phyloP scores from a whole-genome alignment of 2,113 vertebrate species.

The Sapajus apella region DNA sequence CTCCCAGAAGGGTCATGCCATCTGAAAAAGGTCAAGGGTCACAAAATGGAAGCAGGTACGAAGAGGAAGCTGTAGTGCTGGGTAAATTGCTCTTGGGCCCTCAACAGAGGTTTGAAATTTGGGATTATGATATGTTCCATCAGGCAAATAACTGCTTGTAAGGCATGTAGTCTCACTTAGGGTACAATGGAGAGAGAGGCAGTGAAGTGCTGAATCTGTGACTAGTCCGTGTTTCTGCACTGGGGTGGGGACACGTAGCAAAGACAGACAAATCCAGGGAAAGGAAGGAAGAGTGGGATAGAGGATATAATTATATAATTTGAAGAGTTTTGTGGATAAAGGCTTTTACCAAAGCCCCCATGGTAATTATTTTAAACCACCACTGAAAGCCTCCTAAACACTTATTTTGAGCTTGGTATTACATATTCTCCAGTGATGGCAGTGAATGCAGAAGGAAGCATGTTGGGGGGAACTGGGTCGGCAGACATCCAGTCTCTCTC shows the following conservation, averaged over 20 bases:
- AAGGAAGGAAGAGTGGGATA: conserved; percentile 65
- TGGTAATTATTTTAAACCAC: conserved; percentile 71
- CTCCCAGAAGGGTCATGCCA: conserved; percentile 38
- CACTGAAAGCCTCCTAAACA: conserved; percentile 71
- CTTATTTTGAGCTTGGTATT: conserved; percentile 63
- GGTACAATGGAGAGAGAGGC: neutral
- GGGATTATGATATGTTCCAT: conserved; percentile 59
- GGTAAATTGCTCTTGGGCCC: conserved; percentile 47
- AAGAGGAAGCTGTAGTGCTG: neutral
- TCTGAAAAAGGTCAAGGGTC: conserved; percentile 38
- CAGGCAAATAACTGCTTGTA: conserved; percentile 39
- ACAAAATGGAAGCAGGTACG: conserved; percentile 37
- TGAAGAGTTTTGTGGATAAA: conserved; percentile 71
- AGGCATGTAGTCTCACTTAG: neutral
- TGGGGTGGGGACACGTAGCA: neutral
- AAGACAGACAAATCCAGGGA: conserved; percentile 39
- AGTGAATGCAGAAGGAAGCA: neutral
- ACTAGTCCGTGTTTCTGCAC: neutral
- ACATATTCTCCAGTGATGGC: conserved; percentile 22
- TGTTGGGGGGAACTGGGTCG: neutral
- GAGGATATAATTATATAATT: conserved; percentile 71
- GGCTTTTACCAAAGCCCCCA: conserved; percentile 66
- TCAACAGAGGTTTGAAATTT: conserved; percentile 13
- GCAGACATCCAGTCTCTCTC: conserved; percentile 55
- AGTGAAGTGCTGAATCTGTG: neutral